phyloP scores from a whole-genome alignment of 2,888 invertebrate species.

The Dioctria linearis region DNA sequence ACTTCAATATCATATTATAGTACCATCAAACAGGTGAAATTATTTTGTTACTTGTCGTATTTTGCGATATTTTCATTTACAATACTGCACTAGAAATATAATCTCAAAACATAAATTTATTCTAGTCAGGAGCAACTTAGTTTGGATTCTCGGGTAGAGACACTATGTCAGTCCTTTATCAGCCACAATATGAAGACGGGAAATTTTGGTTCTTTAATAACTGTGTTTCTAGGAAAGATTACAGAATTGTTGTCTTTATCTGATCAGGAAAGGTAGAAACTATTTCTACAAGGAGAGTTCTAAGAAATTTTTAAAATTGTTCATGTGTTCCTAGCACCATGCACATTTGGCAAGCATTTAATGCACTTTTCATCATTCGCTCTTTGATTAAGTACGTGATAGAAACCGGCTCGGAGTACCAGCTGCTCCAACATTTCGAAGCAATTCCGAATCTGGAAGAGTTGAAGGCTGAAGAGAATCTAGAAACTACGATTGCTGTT shows the following conservation, averaged over 20 bases:
- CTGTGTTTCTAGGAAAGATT: conserved; percentile 87
- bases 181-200: conserved; percentile 90
- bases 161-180: conserved; percentile 81
- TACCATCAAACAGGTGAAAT: conserved; percentile 82
- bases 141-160: conserved; percentile 85
- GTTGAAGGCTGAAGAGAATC: conserved; percentile 60
- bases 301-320: background rate
- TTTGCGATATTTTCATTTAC: background rate
- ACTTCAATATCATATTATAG: conserved; percentile 89
- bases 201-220: conserved; percentile 90
- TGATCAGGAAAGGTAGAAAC: conserved; percentile 87
- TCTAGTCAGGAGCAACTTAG: conserved; percentile 84
- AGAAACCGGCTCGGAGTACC: conserved; percentile 91
- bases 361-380: conserved; percentile 91
- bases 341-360: conserved; percentile 94
- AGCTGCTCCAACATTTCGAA: conserved; percentile 87
- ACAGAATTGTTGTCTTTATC: conserved; percentile 88
- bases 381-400: conserved; percentile 89
- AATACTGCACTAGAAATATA: conserved; percentile 34
- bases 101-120: conserved; percentile 57
- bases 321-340: conserved; percentile 71
- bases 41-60: background rate
- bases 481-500: background rate
- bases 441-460: conserved; percentile 70
- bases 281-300: background rate